Conservation (phyloP, 2,113 vertebrate genomes). For the Eulacestoma nigropectus region DNA sequence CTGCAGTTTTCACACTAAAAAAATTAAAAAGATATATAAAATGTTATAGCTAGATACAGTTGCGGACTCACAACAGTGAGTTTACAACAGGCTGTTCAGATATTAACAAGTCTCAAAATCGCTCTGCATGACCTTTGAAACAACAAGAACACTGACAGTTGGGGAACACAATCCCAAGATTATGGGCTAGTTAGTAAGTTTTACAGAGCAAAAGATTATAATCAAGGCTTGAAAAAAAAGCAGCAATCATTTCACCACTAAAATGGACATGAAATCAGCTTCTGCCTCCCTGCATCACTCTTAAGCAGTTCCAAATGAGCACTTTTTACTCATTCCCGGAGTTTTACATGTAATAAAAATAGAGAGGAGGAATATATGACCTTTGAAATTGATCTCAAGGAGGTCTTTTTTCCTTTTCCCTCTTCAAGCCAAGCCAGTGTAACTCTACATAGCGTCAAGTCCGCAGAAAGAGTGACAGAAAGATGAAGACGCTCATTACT, state of each 20-base stretch:
- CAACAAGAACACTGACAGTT: background rate
- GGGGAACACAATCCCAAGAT: background rate
- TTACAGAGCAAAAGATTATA: background rate
- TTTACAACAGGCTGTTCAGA: background rate
- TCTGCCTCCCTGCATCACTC: background rate
- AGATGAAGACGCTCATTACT: background rate
- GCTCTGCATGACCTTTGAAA: background rate
- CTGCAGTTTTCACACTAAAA: background rate
- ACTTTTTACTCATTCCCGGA: slow-evolving; percentile 13
- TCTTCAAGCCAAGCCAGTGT: background rate
- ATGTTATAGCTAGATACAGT: background rate
- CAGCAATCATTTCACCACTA: background rate
- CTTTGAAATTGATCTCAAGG: slow-evolving; percentile 20
- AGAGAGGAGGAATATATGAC: background rate
- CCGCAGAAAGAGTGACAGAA: background rate
- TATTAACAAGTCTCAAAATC: background rate
- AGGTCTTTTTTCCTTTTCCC: background rate
- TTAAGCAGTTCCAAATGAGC: background rate
- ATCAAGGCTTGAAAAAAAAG: background rate
- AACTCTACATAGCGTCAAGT: background rate
- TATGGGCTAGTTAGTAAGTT: background rate
- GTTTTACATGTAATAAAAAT: slow-evolving; percentile 6
- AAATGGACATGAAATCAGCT: background rate
- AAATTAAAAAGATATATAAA: background rate
- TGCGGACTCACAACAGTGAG: background rate